phyloP scores from a whole-genome alignment of 2,888 invertebrate species.

The Drosophila tripunctata region DNA sequence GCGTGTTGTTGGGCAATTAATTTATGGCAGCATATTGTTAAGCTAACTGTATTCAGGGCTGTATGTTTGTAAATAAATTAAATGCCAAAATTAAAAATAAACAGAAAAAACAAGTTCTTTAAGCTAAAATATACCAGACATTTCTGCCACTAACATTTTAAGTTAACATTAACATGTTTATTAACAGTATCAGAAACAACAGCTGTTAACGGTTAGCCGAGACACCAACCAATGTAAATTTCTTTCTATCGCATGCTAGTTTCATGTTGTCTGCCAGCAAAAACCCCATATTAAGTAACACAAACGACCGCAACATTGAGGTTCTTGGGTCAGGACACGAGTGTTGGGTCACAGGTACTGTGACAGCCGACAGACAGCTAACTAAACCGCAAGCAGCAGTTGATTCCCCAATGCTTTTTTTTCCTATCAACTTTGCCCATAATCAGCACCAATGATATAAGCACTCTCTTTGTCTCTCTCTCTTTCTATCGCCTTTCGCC shows the following conservation, averaged over 20 bases:
- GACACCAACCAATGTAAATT: constrained; percentile 45
- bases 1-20: constrained; percentile 63
- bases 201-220: constrained; percentile 18
- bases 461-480: neutral
- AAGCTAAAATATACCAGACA: constrained; percentile 5
- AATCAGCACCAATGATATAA: constrained; percentile 19
- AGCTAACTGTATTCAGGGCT: constrained; percentile 41
- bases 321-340: constrained; percentile 5
- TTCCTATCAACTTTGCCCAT: constrained; percentile 7
- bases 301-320: constrained; percentile 37
- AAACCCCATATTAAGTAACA: constrained; percentile 31
- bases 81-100: neutral
- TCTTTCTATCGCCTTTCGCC: neutral
- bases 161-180: neutral
- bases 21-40: constrained; percentile 42
- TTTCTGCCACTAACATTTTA: neutral
- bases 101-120: neutral
- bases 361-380: constrained; percentile 30
- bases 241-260: constrained; percentile 37
- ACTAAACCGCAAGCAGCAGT: constrained; percentile 27
- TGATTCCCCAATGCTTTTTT: constrained; percentile 10
- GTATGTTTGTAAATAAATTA: constrained; percentile 1
- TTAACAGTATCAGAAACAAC: neutral
- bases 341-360: constrained; percentile 1
- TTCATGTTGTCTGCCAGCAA: constrained; percentile 50